Conservation (phyloP, 2,113 vertebrate genomes). For the Hippocampus comes region DNA sequence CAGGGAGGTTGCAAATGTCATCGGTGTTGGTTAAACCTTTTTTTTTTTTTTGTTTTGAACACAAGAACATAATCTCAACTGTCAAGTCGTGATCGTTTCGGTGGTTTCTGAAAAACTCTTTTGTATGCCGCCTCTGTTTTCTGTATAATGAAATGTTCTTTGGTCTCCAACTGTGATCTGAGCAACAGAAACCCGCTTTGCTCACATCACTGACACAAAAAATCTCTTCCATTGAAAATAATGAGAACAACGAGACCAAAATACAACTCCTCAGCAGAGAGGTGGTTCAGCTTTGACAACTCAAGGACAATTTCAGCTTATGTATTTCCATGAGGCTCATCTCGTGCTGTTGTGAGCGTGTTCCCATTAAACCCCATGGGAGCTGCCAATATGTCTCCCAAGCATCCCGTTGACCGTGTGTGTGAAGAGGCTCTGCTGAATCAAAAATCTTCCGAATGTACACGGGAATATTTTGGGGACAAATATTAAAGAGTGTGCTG, state of each 20-base stretch:
- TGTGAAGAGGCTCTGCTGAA: constrained; percentile 32
- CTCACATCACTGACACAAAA: constrained; percentile 31
- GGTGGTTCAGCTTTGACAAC: constrained; percentile 24
- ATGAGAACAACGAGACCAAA: constrained; percentile 24
- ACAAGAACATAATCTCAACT: not conserved
- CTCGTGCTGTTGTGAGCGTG: constrained; percentile 47
- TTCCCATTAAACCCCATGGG: constrained; percentile 47
- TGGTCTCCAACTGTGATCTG: constrained; percentile 16
- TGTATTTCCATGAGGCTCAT: constrained; percentile 53
- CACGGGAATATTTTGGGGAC: constrained; percentile 43
- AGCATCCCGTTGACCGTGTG: constrained; percentile 44
- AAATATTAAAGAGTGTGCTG: not conserved
- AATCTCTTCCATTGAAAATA: constrained; percentile 15
- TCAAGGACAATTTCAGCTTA: constrained; percentile 36
- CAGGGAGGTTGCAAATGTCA: constrained; percentile 25
- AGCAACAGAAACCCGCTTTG: constrained; percentile 12
- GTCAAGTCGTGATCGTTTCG: constrained; percentile 5
- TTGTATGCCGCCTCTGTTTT: not conserved
- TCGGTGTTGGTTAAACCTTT: not conserved
- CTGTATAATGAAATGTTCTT: constrained; percentile 20
- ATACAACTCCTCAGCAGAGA: constrained; percentile 27
- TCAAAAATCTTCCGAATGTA: constrained; percentile 42
- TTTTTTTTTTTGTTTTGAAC: not conserved
- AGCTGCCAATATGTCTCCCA: constrained; percentile 41
- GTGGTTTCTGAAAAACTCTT: constrained; percentile 21